A percentile compares a stretch with the other conserved stretches of the same genome.
Conservation (phyloP, 2,888 invertebrate species). For the Choristoneura rosaceana region DNA sequence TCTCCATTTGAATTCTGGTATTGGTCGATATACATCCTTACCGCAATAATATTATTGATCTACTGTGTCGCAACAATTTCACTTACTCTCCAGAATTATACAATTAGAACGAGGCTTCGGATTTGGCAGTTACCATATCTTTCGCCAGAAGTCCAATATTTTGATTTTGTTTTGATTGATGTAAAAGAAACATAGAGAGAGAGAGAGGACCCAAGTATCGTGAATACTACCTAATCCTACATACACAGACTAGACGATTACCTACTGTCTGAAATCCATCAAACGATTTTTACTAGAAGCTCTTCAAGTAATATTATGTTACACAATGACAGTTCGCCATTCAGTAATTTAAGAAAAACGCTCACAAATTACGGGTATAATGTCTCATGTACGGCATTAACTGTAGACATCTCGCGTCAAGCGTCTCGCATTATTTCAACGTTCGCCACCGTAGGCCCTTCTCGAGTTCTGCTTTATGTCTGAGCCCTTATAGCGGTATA, state of each 20-base stretch:
- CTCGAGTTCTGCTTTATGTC: slow-evolving; percentile 7
- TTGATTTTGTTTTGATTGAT: neutral
- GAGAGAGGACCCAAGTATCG: no score
- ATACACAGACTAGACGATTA: neutral
- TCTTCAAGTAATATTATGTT: slow-evolving; percentile 12
- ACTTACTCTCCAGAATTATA: neutral
- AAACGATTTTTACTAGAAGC: neutral
- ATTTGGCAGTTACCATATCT: neutral
- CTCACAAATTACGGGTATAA: slow-evolving; percentile 19
- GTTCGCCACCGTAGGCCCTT: slow-evolving; percentile 18
- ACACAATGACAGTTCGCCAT: slow-evolving; percentile 16
- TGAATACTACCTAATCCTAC: no score
- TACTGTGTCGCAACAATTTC: neutral
- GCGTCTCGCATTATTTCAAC: slow-evolving; percentile 35
- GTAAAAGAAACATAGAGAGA: neutral
- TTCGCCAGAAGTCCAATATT: neutral
- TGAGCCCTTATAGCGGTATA: neutral
- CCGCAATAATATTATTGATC: neutral
- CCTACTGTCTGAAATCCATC: neutral
- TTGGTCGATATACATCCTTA: neutral
- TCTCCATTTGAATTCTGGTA: neutral
- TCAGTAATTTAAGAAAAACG: slow-evolving; percentile 26
- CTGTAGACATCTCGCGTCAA: slow-evolving; percentile 26
- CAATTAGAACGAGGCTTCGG: neutral
- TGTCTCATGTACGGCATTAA: slow-evolving; percentile 30